Percentiles rank a stretch among this genome's conserved stretches.
These are phyloP conservation scores for Chionodraco myersi DNA, from an alignment of 2,113 vertebrate genomes.

Conservation along the genomic window DNA sequence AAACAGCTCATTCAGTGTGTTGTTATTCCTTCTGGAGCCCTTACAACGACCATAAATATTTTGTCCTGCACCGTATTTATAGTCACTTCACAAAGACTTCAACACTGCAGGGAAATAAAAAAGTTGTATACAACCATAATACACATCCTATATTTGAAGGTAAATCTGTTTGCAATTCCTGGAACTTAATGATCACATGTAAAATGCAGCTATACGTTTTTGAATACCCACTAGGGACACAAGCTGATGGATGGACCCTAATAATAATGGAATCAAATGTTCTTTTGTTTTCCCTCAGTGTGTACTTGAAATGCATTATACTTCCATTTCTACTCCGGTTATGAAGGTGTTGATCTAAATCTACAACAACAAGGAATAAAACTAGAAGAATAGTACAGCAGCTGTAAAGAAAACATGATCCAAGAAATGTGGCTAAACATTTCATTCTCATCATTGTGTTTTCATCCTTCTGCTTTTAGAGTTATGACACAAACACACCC, in stretches of 20 bases:
- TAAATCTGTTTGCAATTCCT: neutral
- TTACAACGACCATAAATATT: slow-evolving; percentile 15
- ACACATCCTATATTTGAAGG: neutral
- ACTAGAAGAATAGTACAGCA: no score
- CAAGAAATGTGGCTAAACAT: no score
- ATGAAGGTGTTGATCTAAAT: neutral
- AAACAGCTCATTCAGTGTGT: neutral
- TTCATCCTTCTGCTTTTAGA: no score
- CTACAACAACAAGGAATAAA: no score
- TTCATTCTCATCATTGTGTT: no score
- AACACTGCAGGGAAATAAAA: slow-evolving; percentile 4
- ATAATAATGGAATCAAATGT: neutral
- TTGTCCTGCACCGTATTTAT: neutral
- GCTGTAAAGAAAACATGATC: no score
- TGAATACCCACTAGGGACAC: neutral
- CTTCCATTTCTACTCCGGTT: neutral
- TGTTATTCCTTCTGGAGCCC: neutral
- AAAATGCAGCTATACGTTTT: neutral
- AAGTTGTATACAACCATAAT: neutral
- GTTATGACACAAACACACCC: no score
- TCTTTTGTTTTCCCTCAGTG: neutral
- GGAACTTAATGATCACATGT: neutral
- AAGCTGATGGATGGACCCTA: neutral
- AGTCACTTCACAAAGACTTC: neutral
- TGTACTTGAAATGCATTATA: neutral